Percentiles rank a stretch among this genome's conserved stretches.
Conservation (phyloP, 2,888 invertebrate genomes). For the Noctua fimbriata region DNA sequence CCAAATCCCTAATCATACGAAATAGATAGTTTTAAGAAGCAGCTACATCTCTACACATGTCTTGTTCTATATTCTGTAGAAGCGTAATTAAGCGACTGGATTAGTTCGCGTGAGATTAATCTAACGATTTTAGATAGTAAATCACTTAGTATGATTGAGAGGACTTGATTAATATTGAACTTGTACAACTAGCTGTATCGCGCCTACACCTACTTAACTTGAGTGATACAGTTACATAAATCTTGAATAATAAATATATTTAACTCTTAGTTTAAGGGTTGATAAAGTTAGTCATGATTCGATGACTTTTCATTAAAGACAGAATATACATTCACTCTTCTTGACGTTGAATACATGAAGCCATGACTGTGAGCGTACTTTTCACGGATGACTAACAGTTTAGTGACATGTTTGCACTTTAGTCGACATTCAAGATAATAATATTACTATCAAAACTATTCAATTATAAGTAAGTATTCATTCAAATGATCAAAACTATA, state of each 20-base stretch:
- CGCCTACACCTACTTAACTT: conserved; percentile 13
- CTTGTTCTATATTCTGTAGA: conserved; percentile 48
- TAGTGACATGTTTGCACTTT: not conserved
- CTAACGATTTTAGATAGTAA: conserved; percentile 80
- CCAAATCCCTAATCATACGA: not conserved
- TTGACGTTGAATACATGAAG: not conserved
- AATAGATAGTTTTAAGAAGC: not conserved
- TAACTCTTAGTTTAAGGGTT: not conserved
- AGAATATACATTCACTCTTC: not conserved
- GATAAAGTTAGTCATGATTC: not conserved
- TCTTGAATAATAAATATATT: conserved; percentile 23
- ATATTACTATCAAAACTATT: not conserved
- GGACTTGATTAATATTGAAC: conserved; percentile 75
- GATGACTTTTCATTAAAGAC: not conserved
- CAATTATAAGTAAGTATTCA: no score
- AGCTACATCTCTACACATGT: conserved; percentile 35
- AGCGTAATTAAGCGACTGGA: conserved; percentile 77
- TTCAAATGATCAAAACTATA: not conserved
- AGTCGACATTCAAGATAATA: not conserved
- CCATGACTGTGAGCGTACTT: not conserved
- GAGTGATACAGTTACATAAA: conserved; percentile 12
- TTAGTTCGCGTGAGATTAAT: conserved; percentile 83
- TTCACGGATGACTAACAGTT: not conserved
- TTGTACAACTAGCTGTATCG: conserved; percentile 47
- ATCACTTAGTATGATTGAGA: conserved; percentile 81